A percentile compares a stretch with the other conserved stretches of the same genome.
These are phyloP conservation scores for Sebastes nivosus DNA, from an alignment of 2,797 vertebrate genomes.

Conservation along the genomic window DNA sequence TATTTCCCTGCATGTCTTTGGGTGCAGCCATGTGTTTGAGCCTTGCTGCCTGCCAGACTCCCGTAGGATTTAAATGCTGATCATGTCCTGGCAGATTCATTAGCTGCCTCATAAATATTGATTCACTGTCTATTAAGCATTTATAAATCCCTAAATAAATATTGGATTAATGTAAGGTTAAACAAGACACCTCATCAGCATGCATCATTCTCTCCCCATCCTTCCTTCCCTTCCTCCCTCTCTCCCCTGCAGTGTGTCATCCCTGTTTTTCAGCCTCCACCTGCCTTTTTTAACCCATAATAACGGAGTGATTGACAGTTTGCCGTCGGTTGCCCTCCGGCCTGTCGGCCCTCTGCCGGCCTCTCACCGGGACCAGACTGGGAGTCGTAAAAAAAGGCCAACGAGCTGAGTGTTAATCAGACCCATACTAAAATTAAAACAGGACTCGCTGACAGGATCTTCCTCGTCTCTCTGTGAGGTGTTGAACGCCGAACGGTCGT, in stretches of 20 bases:
- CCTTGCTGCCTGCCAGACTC: not conserved
- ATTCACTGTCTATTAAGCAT: conserved; percentile 48
- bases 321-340: conserved; percentile 3
- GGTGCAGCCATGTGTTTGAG: not conserved
- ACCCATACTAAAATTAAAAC: conserved; percentile 52
- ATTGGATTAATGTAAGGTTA: conserved; percentile 48
- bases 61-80: conserved; percentile 30
- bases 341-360: conserved; percentile 22
- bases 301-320: conserved; percentile 39
- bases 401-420: conserved; percentile 43
- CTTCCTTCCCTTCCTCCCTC: not conserved
- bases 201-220: not conserved
- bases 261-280: not conserved
- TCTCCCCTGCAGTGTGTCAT: not conserved
- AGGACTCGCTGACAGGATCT: conserved; percentile 6
- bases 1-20: not conserved
- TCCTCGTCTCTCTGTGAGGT: conserved; percentile 19
- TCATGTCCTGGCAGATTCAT: conserved; percentile 34
- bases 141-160: conserved; percentile 52
- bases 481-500: not conserved
- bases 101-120: conserved; percentile 55
- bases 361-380: not conserved
- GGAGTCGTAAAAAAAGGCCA: conserved; percentile 26
- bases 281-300: not conserved
- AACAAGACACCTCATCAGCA: conserved; percentile 36